Evolutionary conservation across 2,797 vertebrate species (phyloP), one percentile per base, ranked within the genome.

Genomic region (Chromis chromis): DNA sequence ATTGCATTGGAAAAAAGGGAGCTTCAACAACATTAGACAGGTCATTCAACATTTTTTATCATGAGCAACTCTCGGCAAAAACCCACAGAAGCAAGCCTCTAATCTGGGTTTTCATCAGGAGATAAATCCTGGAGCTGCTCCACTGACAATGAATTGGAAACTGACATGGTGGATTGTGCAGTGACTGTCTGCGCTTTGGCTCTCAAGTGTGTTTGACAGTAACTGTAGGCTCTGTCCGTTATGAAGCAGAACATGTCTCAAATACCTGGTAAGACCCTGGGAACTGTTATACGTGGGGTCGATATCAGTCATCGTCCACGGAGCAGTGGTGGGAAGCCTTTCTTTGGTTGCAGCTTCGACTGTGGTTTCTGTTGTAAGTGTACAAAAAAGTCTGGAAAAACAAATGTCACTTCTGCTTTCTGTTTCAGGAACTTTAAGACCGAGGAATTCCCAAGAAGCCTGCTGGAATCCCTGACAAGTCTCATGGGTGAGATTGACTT

Each of bases 41-140:
- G 70, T 83, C 59, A 60, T 74, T 79, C 60, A 63, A 66, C 42
- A 56, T 85, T 76, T 84, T 70, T 56, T 70, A 67, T 68, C 61
- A 63, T 67, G 68, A 75, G 14, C 24, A 60, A 70, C 70, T 65
- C 65, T 65, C 48, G 74, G 65, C 73, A 59, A 42, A 79, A 86
- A 57, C 74, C 42, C 79, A 84, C 75, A 87, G 72, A 83, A 84
- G 80, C 65, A 77, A 71, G 61, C 55, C 65, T 67, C 52, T 84
- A 82, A 90, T 90, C 83, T 79, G 55, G 46, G 49, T 84, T 90
- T 80, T 85, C 76, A 89, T 85, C 79, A 76, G 61, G 63, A 87
- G 88, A 87, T 84, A 78, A 87, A 72, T 85, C 52, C 70, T 84
- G 68, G 81, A 86, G 61, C 76, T 88, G 84, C 86, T 89, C 74